Percentiles rank a stretch among this genome's conserved stretches.
phyloP scores from a whole-genome alignment of 2,113 vertebrate genomes.

The Oreocharis arfaki region DNA sequence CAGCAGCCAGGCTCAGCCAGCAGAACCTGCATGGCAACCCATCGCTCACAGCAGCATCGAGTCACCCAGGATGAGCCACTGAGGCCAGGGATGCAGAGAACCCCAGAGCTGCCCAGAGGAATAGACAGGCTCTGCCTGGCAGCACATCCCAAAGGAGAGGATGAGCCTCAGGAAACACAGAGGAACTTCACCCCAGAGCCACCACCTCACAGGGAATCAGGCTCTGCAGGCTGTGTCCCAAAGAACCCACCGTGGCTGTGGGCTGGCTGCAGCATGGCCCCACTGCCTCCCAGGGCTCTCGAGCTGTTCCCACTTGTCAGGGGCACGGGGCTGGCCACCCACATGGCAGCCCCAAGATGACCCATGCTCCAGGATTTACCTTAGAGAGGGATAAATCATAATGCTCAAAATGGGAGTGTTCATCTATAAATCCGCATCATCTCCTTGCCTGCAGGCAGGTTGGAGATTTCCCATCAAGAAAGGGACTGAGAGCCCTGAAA shows the following conservation, averaged over 20 bases:
- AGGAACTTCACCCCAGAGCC: background rate
- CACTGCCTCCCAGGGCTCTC: background rate
- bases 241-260: fast-evolving
- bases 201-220: fast-evolving
- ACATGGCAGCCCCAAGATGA: fast-evolving
- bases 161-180: background rate
- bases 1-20: background rate
- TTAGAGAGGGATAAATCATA: background rate
- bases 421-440: background rate
- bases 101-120: background rate
- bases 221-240: background rate
- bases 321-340: background rate
- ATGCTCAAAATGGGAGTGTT: background rate
- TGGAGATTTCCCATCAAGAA: background rate
- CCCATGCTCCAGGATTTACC: background rate
- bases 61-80: fast-evolving
- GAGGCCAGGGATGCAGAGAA: background rate
- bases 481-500: background rate
- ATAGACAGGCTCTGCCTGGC: background rate
- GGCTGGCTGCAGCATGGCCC: background rate
- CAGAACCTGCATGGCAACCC: background rate
- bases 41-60: fast-evolving
- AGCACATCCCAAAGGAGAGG: background rate
- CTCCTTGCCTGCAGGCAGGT: background rate
- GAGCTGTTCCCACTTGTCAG: fast-evolving